A percentile compares a stretch with the other conserved stretches of the same genome.
These are phyloP conservation scores for Lepilemur ruficaudatus DNA, from an alignment of 2,797 vertebrate genomes.

Conservation along the genomic window DNA sequence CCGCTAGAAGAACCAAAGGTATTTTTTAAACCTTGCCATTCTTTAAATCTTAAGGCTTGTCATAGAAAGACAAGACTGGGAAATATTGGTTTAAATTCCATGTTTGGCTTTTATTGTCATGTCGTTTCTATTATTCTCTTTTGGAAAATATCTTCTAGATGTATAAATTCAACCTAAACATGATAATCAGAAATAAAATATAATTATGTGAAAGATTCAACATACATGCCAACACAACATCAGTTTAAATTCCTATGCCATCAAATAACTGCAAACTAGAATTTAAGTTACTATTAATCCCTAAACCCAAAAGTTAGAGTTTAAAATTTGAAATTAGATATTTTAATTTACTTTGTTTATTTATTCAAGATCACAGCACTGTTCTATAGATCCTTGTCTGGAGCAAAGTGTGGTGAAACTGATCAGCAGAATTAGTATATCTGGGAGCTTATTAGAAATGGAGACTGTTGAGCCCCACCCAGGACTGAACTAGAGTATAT, in stretches of 20 bases:
- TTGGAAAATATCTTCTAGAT: background rate
- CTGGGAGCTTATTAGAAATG: background rate
- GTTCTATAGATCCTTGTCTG: background rate
- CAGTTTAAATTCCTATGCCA: background rate
- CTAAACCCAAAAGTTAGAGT: background rate
- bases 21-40: background rate
- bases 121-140: background rate
- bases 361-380: background rate
- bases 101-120: slow-evolving; percentile 33
- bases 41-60: slow-evolving; percentile 35
- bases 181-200: background rate
- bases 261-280: background rate
- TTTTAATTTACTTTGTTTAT: background rate
- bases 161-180: background rate
- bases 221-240: background rate
- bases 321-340: background rate
- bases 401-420: background rate
- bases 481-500: background rate
- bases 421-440: background rate
- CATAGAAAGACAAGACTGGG: slow-evolving; percentile 25
- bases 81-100: slow-evolving; percentile 45
- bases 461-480: background rate
- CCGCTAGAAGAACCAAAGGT: slow-evolving; percentile 69
- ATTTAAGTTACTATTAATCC: background rate
- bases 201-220: background rate